Base-by-base conservation (phyloP, 1,140 invertebrate species). In the Pachyrhynchus sulphureomaculatus region DNA sequence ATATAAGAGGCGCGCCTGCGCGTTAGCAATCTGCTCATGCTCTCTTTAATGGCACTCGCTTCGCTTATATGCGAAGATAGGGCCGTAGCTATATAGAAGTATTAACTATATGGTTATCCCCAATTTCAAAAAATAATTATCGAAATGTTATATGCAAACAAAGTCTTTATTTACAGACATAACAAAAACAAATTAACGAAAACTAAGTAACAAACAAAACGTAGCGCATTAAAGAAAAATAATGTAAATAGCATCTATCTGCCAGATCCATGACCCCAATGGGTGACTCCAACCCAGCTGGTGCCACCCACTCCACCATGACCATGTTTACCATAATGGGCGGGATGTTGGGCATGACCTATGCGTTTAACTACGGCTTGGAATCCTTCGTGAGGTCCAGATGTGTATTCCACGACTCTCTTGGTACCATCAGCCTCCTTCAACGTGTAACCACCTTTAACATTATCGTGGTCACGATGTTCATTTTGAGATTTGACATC, bases 401-500 rank as follows among this genome's bases (percentile, higher is more conserved):
- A 75, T 2, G 71, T 75, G 70, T 80, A 79, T 58, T 78, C 71
- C 6, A 81, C 78, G 23, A 75, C 66, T 37, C 78, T 57, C n/a
- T 75, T 64, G n/a, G 74, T 74, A 13, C 78, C 78, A 67, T 81
- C 79, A 12, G 78, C 65, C 61, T 79, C 78, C 17, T 76, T 64
- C 12, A 79, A 63, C 18, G 65, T 73, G 64, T 79, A 80, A 29
- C 73, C 75, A 5, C 80, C 80, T 24, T 74, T 70, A 0, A 81
- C 78, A 4, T 70, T 49, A 33, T 79, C 64, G 13, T 79, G 78
- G n/a, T 79, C 75, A 48, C 80, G 75, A n/a, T 78, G 69, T 61
- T 80, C 79, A 49, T 74, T 70, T 51, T 81, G 79, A 8, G 64
- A 71, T 60, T 81, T 81, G 29, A 72, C 58, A 62, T 81, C 79